Conservation (phyloP, 2,888 invertebrate species). For the Pachydiplax longipennis region DNA sequence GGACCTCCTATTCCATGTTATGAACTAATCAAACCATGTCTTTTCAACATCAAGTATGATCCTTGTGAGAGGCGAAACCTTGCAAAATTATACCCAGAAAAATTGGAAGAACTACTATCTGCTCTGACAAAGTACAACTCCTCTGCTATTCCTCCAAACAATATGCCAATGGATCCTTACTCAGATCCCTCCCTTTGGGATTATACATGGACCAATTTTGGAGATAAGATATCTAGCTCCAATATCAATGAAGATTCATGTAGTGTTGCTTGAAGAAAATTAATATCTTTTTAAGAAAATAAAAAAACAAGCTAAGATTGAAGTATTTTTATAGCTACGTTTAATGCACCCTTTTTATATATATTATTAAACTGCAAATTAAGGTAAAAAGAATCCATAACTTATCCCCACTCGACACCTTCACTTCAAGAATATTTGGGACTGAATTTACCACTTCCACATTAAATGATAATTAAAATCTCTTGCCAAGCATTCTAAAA, state of each 20-base stretch:
- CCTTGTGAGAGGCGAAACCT: constrained; percentile 63
- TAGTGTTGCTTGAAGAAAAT: not conserved
- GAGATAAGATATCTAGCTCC: constrained; percentile 61
- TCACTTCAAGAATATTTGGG: too few relatives aligned
- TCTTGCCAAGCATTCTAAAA: too few relatives aligned
- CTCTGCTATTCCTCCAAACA: constrained; percentile 77
- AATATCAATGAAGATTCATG: constrained; percentile 4
- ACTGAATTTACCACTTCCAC: too few relatives aligned
- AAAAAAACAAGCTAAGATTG: not conserved
- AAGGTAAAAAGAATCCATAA: too few relatives aligned
- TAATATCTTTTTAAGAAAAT: not conserved
- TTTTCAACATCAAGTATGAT: constrained; percentile 61
- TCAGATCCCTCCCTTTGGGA: constrained; percentile 74
- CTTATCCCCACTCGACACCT: too few relatives aligned
- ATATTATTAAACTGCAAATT: too few relatives aligned
- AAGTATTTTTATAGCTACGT: not conserved
- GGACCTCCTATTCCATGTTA: constrained; percentile 64
- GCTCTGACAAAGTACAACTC: constrained; percentile 67
- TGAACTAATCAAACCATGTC: constrained; percentile 68
- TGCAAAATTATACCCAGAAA: constrained; percentile 53
- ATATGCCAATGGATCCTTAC: constrained; percentile 63
- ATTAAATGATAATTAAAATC: too few relatives aligned
- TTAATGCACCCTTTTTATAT: too few relatives aligned
- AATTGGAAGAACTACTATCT: constrained; percentile 54
- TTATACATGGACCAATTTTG: constrained; percentile 83